Conservation (phyloP, 1,140 invertebrate genomes). For the Bathynomus jamesi region DNA sequence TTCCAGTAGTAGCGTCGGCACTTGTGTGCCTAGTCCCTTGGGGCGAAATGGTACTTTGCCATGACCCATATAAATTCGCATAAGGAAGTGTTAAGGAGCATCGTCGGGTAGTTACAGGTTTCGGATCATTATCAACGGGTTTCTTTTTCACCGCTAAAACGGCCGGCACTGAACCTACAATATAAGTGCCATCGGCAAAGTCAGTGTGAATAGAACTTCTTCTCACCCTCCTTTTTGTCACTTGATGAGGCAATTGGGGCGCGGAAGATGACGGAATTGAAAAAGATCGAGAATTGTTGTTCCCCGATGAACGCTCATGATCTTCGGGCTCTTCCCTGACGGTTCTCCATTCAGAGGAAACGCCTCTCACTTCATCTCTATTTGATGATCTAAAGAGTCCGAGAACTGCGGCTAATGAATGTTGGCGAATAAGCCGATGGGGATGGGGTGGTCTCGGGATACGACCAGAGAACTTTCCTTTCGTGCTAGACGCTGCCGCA, state of each 20-base stretch:
- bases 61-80: slow-evolving; percentile 41
- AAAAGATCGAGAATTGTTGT: slow-evolving; percentile 30
- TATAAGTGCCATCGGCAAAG: slow-evolving; percentile 3
- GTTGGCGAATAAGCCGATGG: slow-evolving; percentile 33
- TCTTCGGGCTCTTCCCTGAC: slow-evolving; percentile 30
- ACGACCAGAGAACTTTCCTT: background rate
- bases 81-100: slow-evolving; percentile 42
- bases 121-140: slow-evolving; percentile 21
- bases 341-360: slow-evolving; percentile 18
- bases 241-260: slow-evolving; percentile 21
- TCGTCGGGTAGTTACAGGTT: slow-evolving; percentile 36
- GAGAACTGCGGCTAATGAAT: slow-evolving; percentile 34
- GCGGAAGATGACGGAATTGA: slow-evolving; percentile 29
- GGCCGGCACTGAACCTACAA: slow-evolving; percentile 14
- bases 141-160: slow-evolving; percentile 21
- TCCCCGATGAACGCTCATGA: slow-evolving; percentile 20
- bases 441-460: slow-evolving; percentile 22
- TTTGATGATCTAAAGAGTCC: slow-evolving; percentile 23
- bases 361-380: slow-evolving; percentile 2
- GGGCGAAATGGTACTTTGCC: slow-evolving; percentile 37
- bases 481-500: background rate
- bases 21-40: slow-evolving; percentile 22
- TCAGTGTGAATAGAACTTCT: slow-evolving; percentile 26
- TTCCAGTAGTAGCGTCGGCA: slow-evolving; percentile 14
- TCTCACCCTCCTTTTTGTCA: slow-evolving; percentile 15